Evolutionary conservation across 2,888 invertebrate genomes (phyloP), one percentile per base, ranked within the genome.

Genomic region (Rhamnusium bicolor): DNA sequence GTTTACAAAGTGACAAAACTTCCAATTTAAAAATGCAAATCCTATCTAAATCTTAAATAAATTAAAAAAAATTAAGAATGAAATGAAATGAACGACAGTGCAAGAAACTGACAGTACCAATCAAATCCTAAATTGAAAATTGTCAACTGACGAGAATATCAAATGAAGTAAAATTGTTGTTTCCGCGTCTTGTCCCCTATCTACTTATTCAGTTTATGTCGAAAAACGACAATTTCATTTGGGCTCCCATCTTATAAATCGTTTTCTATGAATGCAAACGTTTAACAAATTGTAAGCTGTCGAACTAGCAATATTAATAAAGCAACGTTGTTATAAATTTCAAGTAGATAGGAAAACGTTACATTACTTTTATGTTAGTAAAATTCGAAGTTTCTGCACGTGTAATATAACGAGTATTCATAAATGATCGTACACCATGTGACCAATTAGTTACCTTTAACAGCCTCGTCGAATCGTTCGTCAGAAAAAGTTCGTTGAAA

Each of bases 41-140:
- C 18, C 53, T 21, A 18, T 49, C 21, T 16, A 18, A 10, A 51
- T 65, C 12, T 29, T 27, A 65, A 51, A 27, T 24, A 19, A 16
- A 19, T 53, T 16, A n/a, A 51, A 65, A 49, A 27, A 53, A 53
- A 47, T 51, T 49, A 24, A 49, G 51, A 63, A 21, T 24, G 63
- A 63, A 63, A 63, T 40, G 14, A 47, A 27, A 6, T 7, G 27
- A 14, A 32, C 29, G 51, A 18, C 40, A n/a, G n/a, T 32, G 58
- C 16, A 32, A 61, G 49, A 71, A 72, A 75, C 54, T 73, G 77
- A 75, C 77, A 69, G 73, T 67, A 66, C 75, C 77, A 75, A 77
- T 77, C 77, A 77, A 77, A 75, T 71, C 61, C 71, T 70, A 73
- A 77, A 77, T 77, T 75, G 77, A 75, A 77, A 73, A 71, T 77